Conservation (phyloP, 2,797 vertebrate species). For the Vipera ursinii region DNA sequence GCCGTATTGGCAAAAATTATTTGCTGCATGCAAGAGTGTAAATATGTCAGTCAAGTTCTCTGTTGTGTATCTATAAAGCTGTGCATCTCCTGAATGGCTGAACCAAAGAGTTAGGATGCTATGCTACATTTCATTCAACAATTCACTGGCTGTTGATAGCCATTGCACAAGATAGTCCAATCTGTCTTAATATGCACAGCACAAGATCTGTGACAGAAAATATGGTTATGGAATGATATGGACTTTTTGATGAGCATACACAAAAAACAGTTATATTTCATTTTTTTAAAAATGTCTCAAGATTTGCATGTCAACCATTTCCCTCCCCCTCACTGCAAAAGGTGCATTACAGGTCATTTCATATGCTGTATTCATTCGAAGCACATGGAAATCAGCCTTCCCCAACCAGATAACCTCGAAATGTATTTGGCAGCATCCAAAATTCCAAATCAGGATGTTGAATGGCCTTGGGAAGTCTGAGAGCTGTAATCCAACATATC, state of each 20-base stretch:
- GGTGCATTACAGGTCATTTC: not conserved
- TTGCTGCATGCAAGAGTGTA: not conserved
- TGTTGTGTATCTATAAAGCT: not conserved
- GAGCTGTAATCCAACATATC: not conserved
- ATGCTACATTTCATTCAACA: not conserved
- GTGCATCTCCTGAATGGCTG: not conserved
- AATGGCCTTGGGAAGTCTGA: not conserved
- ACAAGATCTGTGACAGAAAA: not conserved
- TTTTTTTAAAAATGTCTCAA: not conserved
- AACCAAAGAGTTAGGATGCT: not conserved
- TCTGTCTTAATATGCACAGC: not conserved
- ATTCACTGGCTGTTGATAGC: not conserved
- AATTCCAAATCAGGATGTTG: not conserved
- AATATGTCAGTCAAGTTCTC: not conserved
- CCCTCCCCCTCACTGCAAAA: not conserved
- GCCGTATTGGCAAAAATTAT: not conserved
- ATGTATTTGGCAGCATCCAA: not conserved
- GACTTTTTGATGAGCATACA: not conserved
- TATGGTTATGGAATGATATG: not conserved
- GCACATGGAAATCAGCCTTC: not conserved
- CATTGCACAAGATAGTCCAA: not conserved
- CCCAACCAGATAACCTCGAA: not conserved
- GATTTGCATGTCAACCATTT: not conserved
- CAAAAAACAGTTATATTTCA: not conserved
- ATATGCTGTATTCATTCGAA: not conserved